Evolutionary conservation across 2,113 vertebrate species (phyloP).

Genomic region (Cyprinus carpio): DNA sequence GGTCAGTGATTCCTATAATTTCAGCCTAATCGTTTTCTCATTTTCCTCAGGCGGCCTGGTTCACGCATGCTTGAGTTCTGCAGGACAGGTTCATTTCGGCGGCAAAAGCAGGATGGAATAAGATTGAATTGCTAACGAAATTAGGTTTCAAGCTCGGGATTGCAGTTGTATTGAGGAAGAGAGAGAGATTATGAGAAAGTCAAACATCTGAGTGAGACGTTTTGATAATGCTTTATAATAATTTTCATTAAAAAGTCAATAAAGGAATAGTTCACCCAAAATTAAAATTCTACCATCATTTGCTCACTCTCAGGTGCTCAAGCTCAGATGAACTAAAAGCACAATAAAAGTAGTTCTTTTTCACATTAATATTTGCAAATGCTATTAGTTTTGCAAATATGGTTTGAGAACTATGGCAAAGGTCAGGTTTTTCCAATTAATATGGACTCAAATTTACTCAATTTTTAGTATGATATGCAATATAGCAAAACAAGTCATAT

Average conservation of each 20-base stretch:
- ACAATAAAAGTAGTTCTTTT: no score
- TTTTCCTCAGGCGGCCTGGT: slow-evolving; percentile 7
- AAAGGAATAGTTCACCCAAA: neutral
- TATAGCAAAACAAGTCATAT: no score
- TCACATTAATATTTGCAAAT: no score
- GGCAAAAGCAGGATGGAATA: neutral
- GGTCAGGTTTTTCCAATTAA: neutral
- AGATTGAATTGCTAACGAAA: neutral
- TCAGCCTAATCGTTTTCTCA: slow-evolving; percentile 39
- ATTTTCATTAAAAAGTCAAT: neutral
- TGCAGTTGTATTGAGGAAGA: neutral
- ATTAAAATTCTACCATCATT: neutral
- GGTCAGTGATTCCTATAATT: slow-evolving; percentile 47
- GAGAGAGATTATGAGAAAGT: neutral
- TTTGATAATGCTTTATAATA: neutral
- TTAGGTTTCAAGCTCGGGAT: neutral
- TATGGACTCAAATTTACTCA: neutral
- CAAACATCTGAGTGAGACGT: neutral
- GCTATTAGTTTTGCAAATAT: no score
- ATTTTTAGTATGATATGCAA: neutral
- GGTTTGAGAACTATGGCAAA: neutral
- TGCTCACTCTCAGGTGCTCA: no score
- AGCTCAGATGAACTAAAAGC: no score
- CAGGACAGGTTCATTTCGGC: neutral
- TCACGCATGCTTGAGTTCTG: slow-evolving; percentile 34